Base-by-base conservation (phyloP, 2,113 vertebrate species). In the Oxyruncus cristatus region DNA sequence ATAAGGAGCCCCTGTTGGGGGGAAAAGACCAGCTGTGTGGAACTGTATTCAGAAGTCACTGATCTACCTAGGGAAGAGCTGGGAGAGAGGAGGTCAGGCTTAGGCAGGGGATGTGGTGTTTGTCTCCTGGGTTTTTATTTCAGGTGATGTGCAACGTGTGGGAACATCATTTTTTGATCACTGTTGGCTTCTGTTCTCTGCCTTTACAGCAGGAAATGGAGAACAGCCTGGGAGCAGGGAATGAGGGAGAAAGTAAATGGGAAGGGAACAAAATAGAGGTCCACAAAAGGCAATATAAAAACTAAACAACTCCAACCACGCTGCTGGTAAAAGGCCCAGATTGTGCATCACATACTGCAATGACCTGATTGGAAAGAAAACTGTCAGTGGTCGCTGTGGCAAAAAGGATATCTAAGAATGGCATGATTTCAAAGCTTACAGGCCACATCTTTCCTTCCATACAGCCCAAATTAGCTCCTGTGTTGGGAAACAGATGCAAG, bases 171-270 rank as follows among this genome's bases (percentile, higher is more conserved):
- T 26, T 91, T 78, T 94, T 89, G 39, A 83, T 88, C 77, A 33
- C 71, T 95, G 74, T 93, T 97, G 91, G 85, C 46, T 89, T 88
- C 87, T 92, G 53, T 89, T 94, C 75, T 81, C 56, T 78, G 44
- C 56, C 88, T 86, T 83, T 86, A 27, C 26, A 37, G 44, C 39
- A 75, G 28, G 63, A 78, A 50, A 42, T 33, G 14, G 75, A 58
- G 78, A 95, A 77, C 63, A 83, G 52, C 65, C 61, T 71, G 74
- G 35, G 56, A 80, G 37, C 53, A 79, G 56, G 63, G 47, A 94
- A 63, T 50, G 59, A 93, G 75, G 88, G 55, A 71, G 42, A 83
- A 73, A 12, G 12, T 37, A 65, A 65, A 93, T 50, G 61, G 91
- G 42, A 50, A 91, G n/a, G 42, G 74, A 92, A 33, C 33, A 50